Evolutionary conservation across 2,888 invertebrate genomes (phyloP).

Genomic region (Salpingus planirostris): DNA sequence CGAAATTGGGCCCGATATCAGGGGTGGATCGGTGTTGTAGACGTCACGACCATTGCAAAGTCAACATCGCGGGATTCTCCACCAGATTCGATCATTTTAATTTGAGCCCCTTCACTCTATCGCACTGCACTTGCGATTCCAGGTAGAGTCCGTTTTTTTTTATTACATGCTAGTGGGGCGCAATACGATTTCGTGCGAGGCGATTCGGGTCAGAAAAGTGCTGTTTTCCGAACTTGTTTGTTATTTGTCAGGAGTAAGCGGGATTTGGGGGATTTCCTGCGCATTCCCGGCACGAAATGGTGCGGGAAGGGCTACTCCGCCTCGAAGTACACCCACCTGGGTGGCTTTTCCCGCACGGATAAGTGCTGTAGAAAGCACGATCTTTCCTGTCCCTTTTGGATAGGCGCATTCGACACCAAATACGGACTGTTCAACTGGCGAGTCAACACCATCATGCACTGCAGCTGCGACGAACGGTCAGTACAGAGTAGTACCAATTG

Average conservation of each 20-base stretch:
- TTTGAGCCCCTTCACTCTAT: constrained; percentile 60
- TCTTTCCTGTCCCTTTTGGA: constrained; percentile 73
- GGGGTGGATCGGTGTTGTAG: constrained; percentile 64
- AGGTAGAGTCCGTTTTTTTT: constrained; percentile 46
- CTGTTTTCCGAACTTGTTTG: constrained; percentile 1
- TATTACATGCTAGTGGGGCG: not conserved
- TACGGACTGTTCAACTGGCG: constrained; percentile 85
- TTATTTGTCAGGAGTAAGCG: constrained; percentile 31
- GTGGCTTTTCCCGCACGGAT: constrained; percentile 75
- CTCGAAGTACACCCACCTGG: constrained; percentile 70
- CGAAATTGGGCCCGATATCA: constrained; percentile 51
- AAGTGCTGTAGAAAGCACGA: constrained; percentile 87
- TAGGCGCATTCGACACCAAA: constrained; percentile 73
- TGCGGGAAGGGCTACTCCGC: constrained; percentile 85
- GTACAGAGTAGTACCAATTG: too few species aligned
- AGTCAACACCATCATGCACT: constrained; percentile 84
- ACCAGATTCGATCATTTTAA: constrained; percentile 58
- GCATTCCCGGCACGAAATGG: constrained; percentile 89
- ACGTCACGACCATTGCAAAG: constrained; percentile 61
- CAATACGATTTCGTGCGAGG: constrained; percentile 3
- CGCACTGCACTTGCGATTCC: constrained; percentile 69
- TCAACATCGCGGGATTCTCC: constrained; percentile 52
- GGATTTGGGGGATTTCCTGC: constrained; percentile 56
- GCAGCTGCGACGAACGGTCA: constrained; percentile 85
- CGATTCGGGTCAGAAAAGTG: too few species aligned